Conservation (phyloP, 2,888 invertebrate species). For the Drosophila leonis region DNA sequence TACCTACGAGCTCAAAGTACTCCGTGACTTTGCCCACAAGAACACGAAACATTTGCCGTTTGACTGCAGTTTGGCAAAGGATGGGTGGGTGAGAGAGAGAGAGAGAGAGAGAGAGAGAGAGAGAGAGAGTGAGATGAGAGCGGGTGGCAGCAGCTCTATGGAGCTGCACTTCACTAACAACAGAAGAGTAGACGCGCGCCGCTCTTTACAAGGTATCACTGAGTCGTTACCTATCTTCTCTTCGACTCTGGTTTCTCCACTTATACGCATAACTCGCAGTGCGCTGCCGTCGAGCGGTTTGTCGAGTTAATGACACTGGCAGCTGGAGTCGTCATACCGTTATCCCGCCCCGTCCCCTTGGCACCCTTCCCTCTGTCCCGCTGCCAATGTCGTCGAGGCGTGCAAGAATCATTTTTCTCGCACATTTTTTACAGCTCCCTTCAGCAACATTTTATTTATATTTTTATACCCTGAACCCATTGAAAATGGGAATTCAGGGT, state of each 20-base stretch:
- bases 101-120: too few relatives aligned
- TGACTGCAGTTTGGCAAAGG: conserved; percentile 49
- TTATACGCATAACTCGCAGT: conserved; percentile 70
- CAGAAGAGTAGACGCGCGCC: too few relatives aligned
- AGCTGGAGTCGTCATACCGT: conserved; percentile 54
- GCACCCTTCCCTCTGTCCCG: neutral
- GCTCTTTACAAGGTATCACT: neutral
- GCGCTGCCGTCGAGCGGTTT: conserved; percentile 66
- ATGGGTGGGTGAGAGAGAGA: neutral
- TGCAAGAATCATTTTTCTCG: conserved; percentile 79
- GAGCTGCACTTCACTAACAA: conserved; percentile 71
- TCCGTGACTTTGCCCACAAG: conserved; percentile 34
- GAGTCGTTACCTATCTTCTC: neutral
- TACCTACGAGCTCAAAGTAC: neutral
- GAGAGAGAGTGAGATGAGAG: too few relatives aligned
- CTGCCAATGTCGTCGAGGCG: conserved; percentile 70
- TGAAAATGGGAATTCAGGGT: too few relatives aligned
- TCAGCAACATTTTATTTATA: conserved; percentile 66
- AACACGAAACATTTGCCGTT: conserved; percentile 66
- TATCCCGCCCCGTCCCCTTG: neutral
- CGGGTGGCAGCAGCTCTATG: conserved; percentile 14
- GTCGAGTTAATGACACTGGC: conserved; percentile 78
- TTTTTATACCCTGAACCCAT: too few relatives aligned
- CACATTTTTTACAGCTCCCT: conserved; percentile 61
- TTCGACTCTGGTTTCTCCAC: conserved; percentile 48